These are phyloP conservation scores for Dendrocincla fuliginosa DNA, from an alignment of 2,797 vertebrate genomes.

Conservation along the genomic window DNA sequence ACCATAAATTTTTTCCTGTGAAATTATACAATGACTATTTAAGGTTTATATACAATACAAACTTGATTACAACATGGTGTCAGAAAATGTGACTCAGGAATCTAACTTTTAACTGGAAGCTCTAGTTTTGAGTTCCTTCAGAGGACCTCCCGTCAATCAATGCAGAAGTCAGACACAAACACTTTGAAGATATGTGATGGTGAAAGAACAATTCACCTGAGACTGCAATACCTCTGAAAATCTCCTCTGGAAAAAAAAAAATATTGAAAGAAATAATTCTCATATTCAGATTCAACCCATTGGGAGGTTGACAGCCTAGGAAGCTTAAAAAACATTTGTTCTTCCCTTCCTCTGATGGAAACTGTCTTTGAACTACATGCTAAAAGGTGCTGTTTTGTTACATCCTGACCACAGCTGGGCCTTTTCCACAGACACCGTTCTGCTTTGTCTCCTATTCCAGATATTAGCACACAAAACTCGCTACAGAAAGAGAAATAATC, in stretches of 20 bases:
- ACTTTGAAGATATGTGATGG: neutral
- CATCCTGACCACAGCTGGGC: neutral
- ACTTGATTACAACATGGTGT: fast-evolving
- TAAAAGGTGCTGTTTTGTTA: neutral
- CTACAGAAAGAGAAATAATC: neutral
- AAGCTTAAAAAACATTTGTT: neutral
- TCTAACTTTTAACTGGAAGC: neutral
- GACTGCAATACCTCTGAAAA: neutral
- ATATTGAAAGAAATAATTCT: neutral
- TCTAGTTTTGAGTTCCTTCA: neutral
- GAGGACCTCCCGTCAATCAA: neutral
- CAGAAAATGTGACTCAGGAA: neutral
- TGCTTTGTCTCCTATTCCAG: neutral
- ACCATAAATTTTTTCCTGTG: neutral
- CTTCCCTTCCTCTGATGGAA: neutral
- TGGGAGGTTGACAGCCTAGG: neutral
- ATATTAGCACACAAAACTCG: neutral
- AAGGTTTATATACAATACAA: neutral
- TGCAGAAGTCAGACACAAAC: neutral
- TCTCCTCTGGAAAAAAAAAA: neutral
- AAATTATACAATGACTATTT: neutral
- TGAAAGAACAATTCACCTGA: neutral
- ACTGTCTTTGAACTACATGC: neutral
- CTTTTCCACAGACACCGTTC: neutral
- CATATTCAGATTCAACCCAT: neutral